These are phyloP conservation scores for Holocentrus rufus DNA, from an alignment of 2,797 vertebrate species.

Conservation along the genomic window DNA sequence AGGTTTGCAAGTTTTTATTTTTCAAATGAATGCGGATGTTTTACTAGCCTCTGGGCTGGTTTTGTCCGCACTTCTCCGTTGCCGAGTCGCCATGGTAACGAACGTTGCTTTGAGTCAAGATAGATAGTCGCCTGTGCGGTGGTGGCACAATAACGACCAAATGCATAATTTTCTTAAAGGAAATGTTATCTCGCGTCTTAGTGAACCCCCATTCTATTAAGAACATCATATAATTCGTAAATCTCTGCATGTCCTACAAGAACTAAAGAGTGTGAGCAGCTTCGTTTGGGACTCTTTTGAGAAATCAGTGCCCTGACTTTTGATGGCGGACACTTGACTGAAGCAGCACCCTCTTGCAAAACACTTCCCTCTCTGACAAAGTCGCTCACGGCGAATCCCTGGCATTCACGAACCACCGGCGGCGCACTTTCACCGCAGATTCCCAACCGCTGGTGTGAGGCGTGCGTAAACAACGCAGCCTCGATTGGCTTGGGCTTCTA, in stretches of 20 bases:
- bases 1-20: neutral
- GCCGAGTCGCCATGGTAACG: constrained; percentile 40
- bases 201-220: no score
- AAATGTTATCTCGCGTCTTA: no score
- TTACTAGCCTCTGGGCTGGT: neutral
- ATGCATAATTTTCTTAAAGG: no score
- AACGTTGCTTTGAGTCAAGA: neutral
- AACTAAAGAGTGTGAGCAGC: no score
- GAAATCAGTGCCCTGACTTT: neutral
- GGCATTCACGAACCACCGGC: constrained; percentile 71
- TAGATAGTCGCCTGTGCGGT: constrained; percentile 32
- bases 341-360: constrained; percentile 31
- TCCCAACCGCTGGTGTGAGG: constrained; percentile 55
- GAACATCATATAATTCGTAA: no score
- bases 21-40: no score
- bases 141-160: neutral
- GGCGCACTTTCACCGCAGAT: constrained; percentile 71
- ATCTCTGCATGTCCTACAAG: no score
- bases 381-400: constrained; percentile 49
- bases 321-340: neutral
- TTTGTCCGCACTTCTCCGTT: neutral
- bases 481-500: neutral
- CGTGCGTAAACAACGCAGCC: constrained; percentile 66
- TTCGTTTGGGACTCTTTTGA: no score
- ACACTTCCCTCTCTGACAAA: constrained; percentile 54